Conservation (phyloP, 2,888 invertebrate species). For the Parthenolecanium corni region DNA sequence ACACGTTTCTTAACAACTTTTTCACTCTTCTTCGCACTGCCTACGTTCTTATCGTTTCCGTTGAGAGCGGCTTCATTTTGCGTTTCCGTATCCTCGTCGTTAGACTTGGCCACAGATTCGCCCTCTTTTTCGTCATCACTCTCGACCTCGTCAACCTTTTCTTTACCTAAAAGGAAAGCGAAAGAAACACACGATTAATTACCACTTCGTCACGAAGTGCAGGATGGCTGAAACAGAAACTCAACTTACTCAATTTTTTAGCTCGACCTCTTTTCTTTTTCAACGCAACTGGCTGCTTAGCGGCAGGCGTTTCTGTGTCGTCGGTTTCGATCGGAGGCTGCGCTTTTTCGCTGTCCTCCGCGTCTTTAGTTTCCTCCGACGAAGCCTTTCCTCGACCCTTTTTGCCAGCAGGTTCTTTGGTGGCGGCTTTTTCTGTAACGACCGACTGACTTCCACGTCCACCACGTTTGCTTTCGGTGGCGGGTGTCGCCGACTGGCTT, state of each 20-base stretch:
- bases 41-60: too few relatives aligned
- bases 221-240: background rate
- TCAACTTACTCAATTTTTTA: background rate
- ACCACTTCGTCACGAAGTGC: background rate
- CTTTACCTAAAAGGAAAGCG: slow-evolving; percentile 7
- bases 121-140: background rate
- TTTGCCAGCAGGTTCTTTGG: too few relatives aligned
- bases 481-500: background rate
- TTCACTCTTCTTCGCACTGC: background rate
- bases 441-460: background rate
- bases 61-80: background rate
- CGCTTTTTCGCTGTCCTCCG: too few relatives aligned
- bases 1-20: background rate
- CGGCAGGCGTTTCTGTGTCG: background rate
- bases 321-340: background rate
- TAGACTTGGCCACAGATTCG: slow-evolving; percentile 13
- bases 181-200: background rate
- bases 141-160: background rate
- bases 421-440: too few relatives aligned
- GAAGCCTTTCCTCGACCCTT: too few relatives aligned
- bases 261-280: background rate
- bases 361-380: too few relatives aligned
- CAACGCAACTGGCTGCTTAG: background rate
- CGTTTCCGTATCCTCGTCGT: slow-evolving; percentile 2
- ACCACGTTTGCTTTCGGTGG: background rate